Evolutionary conservation across 2,888 invertebrate genomes (phyloP), one percentile per base, ranked within the genome.

Genomic region (Lochmaea capreae): DNA sequence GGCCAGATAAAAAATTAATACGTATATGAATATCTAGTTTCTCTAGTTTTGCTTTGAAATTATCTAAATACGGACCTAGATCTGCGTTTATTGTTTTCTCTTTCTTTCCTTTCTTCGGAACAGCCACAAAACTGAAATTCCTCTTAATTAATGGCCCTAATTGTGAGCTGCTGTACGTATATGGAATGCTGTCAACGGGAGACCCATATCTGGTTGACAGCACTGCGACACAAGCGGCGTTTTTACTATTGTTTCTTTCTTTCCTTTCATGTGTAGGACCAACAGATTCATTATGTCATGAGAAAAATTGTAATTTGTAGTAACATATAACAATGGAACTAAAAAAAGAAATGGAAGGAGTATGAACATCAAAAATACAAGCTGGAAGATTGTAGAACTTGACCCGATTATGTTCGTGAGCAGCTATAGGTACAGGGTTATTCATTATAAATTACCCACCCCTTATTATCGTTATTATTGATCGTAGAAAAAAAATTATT

Each of bases 101-200:
- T 68, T 67, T 74, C 67, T 71, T 67, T 66, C 42, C 62, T 63
- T 52, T 63, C 67, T 42, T 70, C 58, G 63, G 59, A 76, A 72
- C 76, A 74, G 70, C 69, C 74, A 74, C 79, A 67, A 79, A 80
- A 79, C 75, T 79, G 70, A 79, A 79, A 79, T 79, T 78, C 77
- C 78, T 70, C 77, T 75, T 79, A 81, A 81, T 81, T 81, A 81
- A 81, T 73, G 79, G 73, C 79, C 74, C 77, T 79, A 79, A 79
- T 80, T 79, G 77, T 71, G 46, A 72, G 69, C 61, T 66, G 66
- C 63, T 67, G 74, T 74, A 79, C 77, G 65, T 78, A 75, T 78
- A 78, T 69, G 77, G 76, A 71, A 76, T 76, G 69, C 62, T 70
- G 75, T 77, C 75, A 46, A 61, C 72, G 46, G 70, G 72, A 70